Conservation (phyloP, 2,113 vertebrate genomes). For the Montifringilla adamsi region DNA sequence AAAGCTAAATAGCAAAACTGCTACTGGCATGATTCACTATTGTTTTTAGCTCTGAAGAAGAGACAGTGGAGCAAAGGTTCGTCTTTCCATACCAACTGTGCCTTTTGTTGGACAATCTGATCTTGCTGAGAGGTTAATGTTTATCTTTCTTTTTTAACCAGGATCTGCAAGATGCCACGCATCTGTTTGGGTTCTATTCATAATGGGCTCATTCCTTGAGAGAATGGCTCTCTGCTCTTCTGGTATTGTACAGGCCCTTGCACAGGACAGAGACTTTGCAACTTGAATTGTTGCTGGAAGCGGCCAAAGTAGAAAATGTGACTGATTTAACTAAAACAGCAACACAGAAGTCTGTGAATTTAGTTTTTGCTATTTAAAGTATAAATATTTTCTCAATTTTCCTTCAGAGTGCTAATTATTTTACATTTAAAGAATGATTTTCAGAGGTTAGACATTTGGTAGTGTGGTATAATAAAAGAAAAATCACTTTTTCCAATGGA, state of each 20-base stretch:
- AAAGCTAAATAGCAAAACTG: background rate
- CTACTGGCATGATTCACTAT: slow-evolving; percentile 1
- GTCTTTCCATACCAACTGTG: background rate
- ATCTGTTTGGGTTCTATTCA: background rate
- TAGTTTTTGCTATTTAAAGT: background rate
- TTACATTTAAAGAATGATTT: background rate
- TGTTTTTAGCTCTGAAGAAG: slow-evolving; percentile 43
- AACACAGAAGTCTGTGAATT: background rate
- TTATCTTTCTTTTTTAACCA: background rate
- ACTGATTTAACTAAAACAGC: background rate
- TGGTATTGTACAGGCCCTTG: background rate
- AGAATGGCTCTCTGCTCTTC: background rate
- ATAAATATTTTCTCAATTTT: background rate
- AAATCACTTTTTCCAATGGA: background rate
- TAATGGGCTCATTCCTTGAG: background rate
- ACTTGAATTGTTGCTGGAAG: background rate
- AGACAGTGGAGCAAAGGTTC: slow-evolving; percentile 1
- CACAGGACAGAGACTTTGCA: background rate
- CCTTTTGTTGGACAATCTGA: slow-evolving; percentile 1
- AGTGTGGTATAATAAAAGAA: background rate
- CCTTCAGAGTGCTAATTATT: background rate
- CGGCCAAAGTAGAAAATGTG: background rate
- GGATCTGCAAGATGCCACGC: background rate
- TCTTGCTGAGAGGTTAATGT: background rate
- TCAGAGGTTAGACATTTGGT: background rate